These are phyloP conservation scores for Scotopteryx bipunctaria DNA, from an alignment of 2,888 invertebrate genomes.

Conservation along the genomic window DNA sequence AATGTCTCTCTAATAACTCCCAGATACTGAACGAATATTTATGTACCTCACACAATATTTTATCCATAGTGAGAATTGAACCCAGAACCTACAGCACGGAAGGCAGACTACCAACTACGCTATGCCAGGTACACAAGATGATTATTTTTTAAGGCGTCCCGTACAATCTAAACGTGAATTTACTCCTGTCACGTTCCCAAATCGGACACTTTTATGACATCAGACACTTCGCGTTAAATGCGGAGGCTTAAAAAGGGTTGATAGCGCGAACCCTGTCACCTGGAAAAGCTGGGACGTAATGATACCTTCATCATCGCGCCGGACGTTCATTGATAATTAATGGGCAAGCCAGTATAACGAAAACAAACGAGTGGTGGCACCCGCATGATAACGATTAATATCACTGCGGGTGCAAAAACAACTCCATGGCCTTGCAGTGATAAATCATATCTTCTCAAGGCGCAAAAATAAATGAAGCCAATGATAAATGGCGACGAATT, in stretches of 20 bases:
- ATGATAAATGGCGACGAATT: slow-evolving; percentile 79
- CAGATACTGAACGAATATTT: slow-evolving; percentile 18
- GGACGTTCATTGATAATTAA: slow-evolving; percentile 83
- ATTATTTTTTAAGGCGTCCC: slow-evolving; percentile 47
- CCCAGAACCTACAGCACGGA: too few species aligned
- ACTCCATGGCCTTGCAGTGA: slow-evolving; percentile 75
- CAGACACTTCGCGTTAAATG: slow-evolving; percentile 79
- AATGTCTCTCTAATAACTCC: too few species aligned
- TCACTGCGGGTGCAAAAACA: slow-evolving; percentile 80
- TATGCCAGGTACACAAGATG: too few species aligned
- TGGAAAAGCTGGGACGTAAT: slow-evolving; percentile 74
- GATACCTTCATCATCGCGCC: slow-evolving; percentile 77
- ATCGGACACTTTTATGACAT: slow-evolving; percentile 82
- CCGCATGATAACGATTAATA: slow-evolving; percentile 82
- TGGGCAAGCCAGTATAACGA: slow-evolving; percentile 79
- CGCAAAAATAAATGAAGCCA: slow-evolving; percentile 82
- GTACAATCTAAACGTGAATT: slow-evolving; percentile 74
- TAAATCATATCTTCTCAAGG: slow-evolving; percentile 81
- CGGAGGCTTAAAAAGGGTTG: slow-evolving; percentile 82
- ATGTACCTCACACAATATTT: too few species aligned
- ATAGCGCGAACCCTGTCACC: slow-evolving; percentile 78
- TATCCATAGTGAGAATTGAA: too few species aligned
- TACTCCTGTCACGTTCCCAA: slow-evolving; percentile 73
- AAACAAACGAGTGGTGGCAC: slow-evolving; percentile 80
- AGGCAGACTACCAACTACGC: too few species aligned